Evolutionary conservation across 2,797 vertebrate species (phyloP), one percentile per base, ranked within the genome.

Genomic region (Cirrhinus molitorella): DNA sequence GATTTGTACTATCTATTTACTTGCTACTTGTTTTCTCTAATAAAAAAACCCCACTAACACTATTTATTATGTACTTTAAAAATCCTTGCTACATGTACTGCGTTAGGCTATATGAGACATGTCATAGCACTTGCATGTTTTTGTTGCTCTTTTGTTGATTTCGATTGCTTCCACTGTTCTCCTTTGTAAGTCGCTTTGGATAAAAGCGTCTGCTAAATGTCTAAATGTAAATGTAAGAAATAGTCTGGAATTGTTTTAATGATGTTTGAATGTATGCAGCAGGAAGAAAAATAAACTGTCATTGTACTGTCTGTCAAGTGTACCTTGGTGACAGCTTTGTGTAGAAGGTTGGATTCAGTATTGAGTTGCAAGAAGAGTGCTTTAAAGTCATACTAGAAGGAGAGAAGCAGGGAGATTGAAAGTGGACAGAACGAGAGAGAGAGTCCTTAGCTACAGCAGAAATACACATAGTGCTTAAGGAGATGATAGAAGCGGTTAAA

Each of bases 401-500:
- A 86, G 12, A 63, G 51, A 71, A 55, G 74, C 17, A 65, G 28
- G 53, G 5, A 85, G 23, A 67, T 5, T 70, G 49, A 78, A 59
- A 59, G 81, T 34, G n/a, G 37, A 61, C n/a, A 51, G 37, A 72
- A 65, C 21, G 19, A 63, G 19, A 81, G 31, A 34, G 57, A 86
- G 55, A 73, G 66, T 43, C 77, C 67, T 87, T 87, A 86, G 87
- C 28, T 88, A 89, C 90, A 91, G 88, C 85, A 90, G 91, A 92
- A 93, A 93, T 94, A 91, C 91, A 87, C 86, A 86, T 78, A 88
- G 89, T 82, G 91, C 93, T 94, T 92, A 92, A 89, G 91, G 92
- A 93, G 90, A 91, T 87, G 87, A 90, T 86, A 91, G 93, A 94
- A 92, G 91, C 83, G 91, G 93, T 94, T 93, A 94, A 94, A 94